Conservation (phyloP, 2,113 vertebrate genomes). For the Cyprinodon variegatus region DNA sequence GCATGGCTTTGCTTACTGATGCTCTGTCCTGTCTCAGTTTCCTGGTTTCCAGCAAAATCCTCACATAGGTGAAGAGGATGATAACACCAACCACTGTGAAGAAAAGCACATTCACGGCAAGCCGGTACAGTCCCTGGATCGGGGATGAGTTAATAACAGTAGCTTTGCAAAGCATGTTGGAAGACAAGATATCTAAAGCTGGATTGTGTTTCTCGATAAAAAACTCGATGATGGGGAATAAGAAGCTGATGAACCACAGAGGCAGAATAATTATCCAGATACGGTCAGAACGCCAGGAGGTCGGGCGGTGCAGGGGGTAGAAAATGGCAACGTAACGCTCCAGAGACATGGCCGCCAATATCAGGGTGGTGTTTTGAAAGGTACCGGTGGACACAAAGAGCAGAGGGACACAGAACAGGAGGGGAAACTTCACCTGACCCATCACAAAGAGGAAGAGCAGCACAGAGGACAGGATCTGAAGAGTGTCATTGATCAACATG, state of each 20-base stretch:
- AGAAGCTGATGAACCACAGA: conserved; percentile 67
- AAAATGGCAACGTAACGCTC: conserved; percentile 82
- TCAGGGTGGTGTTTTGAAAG: conserved; percentile 75
- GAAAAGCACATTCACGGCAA: conserved; percentile 56
- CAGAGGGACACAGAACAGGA: conserved; percentile 64
- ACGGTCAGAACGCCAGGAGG: conserved; percentile 68
- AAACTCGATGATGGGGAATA: conserved; percentile 44
- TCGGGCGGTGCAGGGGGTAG: conserved; percentile 69
- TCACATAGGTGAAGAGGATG: conserved; percentile 78
- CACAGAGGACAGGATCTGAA: conserved; percentile 75
- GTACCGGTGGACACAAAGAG: conserved; percentile 70
- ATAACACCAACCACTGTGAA: conserved; percentile 67
- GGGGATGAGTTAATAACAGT: conserved; percentile 29
- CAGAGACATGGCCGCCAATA: conserved; percentile 79
- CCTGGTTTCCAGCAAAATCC: conserved; percentile 75
- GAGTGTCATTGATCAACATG: conserved; percentile 80
- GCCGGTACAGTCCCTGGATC: conserved; percentile 61
- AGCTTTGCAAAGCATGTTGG: conserved; percentile 49
- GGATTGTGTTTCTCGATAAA: conserved; percentile 26
- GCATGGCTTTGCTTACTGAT: conserved; percentile 73
- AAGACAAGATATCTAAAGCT: conserved; percentile 29
- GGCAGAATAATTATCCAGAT: conserved; percentile 73
- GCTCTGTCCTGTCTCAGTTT: conserved; percentile 67
- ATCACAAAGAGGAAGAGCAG: conserved; percentile 74
- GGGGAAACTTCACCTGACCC: conserved; percentile 50